Evolutionary conservation across 2,113 vertebrate species (phyloP).

Genomic region (Bubo bubo): DNA sequence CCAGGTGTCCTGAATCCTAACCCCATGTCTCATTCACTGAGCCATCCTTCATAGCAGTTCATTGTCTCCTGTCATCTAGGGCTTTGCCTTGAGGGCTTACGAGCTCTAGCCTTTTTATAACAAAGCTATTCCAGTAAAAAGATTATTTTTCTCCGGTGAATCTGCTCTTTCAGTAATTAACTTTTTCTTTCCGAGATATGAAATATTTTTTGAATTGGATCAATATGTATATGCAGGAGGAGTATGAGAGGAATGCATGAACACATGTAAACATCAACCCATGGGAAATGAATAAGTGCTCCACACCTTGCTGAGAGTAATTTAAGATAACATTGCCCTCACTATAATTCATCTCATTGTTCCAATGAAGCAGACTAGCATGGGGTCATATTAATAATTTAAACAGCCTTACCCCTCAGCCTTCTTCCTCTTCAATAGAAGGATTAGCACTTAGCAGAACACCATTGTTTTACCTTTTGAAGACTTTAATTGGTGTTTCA

Average conservation of each 20-base stretch:
- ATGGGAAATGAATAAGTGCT: background rate
- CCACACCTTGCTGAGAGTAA: constrained; percentile 26
- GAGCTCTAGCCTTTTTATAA: background rate
- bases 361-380: background rate
- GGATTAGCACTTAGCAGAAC: background rate
- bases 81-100: background rate
- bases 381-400: constrained; percentile 52
- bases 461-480: constrained; percentile 4
- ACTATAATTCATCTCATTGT: constrained; percentile 30
- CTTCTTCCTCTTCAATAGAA: background rate
- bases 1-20: constrained; percentile 34
- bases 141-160: background rate
- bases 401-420: background rate
- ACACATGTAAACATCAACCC: background rate
- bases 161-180: background rate
- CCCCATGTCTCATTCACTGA: background rate
- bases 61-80: background rate
- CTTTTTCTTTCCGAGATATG: background rate
- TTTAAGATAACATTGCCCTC: constrained; percentile 42
- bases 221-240: background rate
- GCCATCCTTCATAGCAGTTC: constrained; percentile 1
- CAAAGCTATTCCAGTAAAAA: background rate
- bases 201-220: background rate
- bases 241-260: background rate
- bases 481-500: constrained; percentile 31